These are phyloP conservation scores for Gallinago undulata DNA, from an alignment of 2,113 vertebrate species.

Conservation along the genomic window DNA sequence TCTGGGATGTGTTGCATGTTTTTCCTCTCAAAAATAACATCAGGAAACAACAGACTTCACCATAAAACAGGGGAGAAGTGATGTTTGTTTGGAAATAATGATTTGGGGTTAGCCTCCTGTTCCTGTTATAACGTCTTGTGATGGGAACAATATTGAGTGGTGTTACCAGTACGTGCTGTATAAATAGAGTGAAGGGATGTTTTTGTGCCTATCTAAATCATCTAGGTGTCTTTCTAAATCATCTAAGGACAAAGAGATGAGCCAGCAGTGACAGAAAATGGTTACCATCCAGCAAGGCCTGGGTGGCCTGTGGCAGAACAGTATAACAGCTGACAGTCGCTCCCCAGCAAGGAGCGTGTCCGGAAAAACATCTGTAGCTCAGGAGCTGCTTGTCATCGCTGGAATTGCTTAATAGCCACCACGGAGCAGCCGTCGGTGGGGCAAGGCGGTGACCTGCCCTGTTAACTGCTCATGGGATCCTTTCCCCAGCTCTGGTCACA, in stretches of 20 bases:
- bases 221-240: background rate
- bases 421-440: rapidly evolving
- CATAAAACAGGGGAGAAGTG: background rate
- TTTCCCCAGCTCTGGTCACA: background rate
- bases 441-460: background rate
- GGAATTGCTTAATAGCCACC: background rate
- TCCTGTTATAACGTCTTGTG: background rate
- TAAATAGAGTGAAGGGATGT: background rate
- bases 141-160: background rate
- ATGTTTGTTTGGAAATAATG: background rate
- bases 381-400: background rate
- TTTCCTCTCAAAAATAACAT: background rate
- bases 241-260: background rate
- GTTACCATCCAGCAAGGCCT: background rate
- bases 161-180: background rate
- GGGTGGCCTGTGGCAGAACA: background rate
- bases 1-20: background rate
- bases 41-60: background rate
- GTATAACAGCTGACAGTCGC: background rate
- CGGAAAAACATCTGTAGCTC: background rate
- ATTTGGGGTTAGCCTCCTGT: background rate
- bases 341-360: background rate
- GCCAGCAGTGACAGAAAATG: background rate
- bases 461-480: background rate
- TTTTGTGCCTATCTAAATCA: background rate